phyloP scores from a whole-genome alignment of 2,797 vertebrate genomes.

The Liasis olivaceus region DNA sequence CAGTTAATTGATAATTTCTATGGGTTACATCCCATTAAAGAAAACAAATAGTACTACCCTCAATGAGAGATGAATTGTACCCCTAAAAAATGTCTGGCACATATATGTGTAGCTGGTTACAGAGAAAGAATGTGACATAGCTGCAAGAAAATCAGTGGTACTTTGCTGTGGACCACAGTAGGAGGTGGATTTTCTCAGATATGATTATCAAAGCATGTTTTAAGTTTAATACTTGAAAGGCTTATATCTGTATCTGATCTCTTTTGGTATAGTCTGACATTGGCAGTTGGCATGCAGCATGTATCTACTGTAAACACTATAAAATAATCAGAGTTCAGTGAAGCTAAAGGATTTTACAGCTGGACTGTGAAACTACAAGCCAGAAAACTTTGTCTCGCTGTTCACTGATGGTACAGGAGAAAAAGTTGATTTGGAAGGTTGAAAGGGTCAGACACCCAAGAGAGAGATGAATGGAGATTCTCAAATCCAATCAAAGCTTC shows the following conservation, averaged over 20 bases:
- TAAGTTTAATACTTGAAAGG: background rate
- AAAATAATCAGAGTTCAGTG: background rate
- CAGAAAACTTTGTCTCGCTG: background rate
- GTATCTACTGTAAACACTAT: background rate
- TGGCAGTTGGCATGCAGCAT: background rate
- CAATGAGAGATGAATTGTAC: background rate
- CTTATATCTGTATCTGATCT: background rate
- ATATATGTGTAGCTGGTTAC: background rate
- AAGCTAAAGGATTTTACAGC: background rate
- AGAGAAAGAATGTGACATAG: background rate
- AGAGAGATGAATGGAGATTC: background rate
- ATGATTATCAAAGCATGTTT: background rate
- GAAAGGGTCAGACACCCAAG: background rate
- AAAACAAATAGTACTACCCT: background rate
- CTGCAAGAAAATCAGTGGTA: background rate
- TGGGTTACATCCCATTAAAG: background rate
- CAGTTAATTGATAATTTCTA: slow-evolving; percentile 1
- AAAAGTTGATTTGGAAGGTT: background rate
- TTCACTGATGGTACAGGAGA: background rate
- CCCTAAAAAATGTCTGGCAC: background rate
- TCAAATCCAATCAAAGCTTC: background rate
- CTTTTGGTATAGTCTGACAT: background rate
- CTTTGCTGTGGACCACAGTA: background rate
- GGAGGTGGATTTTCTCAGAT: background rate
- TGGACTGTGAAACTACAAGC: background rate